phyloP scores from a whole-genome alignment of 2,113 vertebrate species.

The Ancistrus triradiatus region DNA sequence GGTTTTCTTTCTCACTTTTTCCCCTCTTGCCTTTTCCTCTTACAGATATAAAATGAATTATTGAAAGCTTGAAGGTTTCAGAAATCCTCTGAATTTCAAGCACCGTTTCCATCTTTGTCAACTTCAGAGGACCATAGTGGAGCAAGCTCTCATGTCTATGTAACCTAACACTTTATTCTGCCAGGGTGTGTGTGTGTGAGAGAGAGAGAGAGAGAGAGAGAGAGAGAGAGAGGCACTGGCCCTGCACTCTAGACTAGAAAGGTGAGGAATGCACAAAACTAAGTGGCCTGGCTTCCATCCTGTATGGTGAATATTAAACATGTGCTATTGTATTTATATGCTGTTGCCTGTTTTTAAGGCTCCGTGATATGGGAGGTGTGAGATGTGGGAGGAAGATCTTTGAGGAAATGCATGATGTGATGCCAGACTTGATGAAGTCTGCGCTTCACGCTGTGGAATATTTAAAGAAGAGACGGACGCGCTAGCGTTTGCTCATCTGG shows the following conservation, averaged over 20 bases:
- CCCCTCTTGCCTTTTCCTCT: constrained; percentile 30
- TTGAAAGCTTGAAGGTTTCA: constrained; percentile 49
- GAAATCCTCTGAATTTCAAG: constrained; percentile 53
- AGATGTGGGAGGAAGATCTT: constrained; percentile 18
- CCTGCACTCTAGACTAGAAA: constrained; percentile 24
- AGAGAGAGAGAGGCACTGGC: neutral
- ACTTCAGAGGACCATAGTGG: constrained; percentile 43
- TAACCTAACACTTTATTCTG: constrained; percentile 47
- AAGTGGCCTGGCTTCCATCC: constrained; percentile 25
- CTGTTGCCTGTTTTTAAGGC: constrained; percentile 21
- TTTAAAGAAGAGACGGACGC: constrained; percentile 42
- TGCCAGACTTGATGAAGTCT: constrained; percentile 45
- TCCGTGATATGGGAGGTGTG: constrained; percentile 2
- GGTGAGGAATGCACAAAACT: constrained; percentile 27
- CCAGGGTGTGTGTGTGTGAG: constrained; percentile 21
- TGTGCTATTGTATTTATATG: constrained; percentile 43
- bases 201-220: constrained; percentile 8
- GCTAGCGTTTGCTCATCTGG: constrained; percentile 36
- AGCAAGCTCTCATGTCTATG: constrained; percentile 42
- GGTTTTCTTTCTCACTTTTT: neutral
- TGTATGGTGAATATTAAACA: constrained; percentile 38
- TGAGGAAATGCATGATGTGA: constrained; percentile 58
- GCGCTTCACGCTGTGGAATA: constrained; percentile 41
- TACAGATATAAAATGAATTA: constrained; percentile 48
- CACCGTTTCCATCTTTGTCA: constrained; percentile 50